Evolutionary conservation across 1,140 invertebrate species (phyloP).

Genomic region (Heliothis subflexa): DNA sequence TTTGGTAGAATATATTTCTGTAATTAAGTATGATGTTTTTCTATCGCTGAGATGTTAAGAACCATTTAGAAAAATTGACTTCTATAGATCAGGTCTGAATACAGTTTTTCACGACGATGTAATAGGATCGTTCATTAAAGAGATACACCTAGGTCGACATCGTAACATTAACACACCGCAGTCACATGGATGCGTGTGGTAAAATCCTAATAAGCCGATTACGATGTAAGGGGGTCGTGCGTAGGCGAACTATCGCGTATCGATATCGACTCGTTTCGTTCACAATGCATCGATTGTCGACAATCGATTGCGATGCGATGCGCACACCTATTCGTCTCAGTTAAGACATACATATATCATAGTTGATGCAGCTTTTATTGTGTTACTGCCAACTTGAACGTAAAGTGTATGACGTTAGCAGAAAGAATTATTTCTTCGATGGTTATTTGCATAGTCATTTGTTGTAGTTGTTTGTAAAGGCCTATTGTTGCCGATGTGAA

Average conservation of each 20-base stretch:
- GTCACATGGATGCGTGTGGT: slow-evolving; percentile 64
- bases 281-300: slow-evolving; percentile 73
- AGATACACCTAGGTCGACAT: slow-evolving; percentile 45
- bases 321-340: slow-evolving; percentile 39
- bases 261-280: slow-evolving; percentile 63
- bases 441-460: background rate
- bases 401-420: background rate
- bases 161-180: slow-evolving; percentile 51
- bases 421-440: background rate
- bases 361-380: slow-evolving; percentile 6
- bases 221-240: slow-evolving; percentile 68
- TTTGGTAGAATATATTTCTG: background rate
- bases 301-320: slow-evolving; percentile 63
- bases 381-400: background rate
- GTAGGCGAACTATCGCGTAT: slow-evolving; percentile 69
- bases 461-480: background rate
- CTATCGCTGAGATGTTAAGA: background rate
- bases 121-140: slow-evolving; percentile 22
- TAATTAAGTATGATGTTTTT: background rate
- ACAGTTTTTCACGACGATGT: slow-evolving; percentile 37
- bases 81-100: background rate
- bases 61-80: background rate
- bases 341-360: slow-evolving; percentile 23
- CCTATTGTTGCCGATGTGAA: background rate
- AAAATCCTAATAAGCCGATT: slow-evolving; percentile 79